phyloP scores from a whole-genome alignment of 2,113 vertebrate genomes.

The Pygoscelis adeliae region DNA sequence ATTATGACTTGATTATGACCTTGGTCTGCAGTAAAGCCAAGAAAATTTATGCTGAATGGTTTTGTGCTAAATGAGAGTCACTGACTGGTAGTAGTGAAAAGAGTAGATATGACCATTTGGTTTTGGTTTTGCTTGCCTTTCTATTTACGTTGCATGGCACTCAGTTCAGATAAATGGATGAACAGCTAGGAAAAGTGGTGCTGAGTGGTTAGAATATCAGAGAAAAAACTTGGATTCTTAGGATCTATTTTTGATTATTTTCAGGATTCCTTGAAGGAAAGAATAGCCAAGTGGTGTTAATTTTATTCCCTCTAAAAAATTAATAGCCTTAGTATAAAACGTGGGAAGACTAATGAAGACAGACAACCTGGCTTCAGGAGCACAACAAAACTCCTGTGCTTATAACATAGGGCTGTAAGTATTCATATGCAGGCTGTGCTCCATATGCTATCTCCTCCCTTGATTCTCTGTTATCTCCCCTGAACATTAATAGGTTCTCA shows the following conservation, averaged over 20 bases:
- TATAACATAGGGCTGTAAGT: not conserved
- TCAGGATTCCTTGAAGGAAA: not conserved
- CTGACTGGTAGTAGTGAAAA: not conserved
- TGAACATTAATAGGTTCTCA: not conserved
- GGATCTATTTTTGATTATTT: not conserved
- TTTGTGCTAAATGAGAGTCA: not conserved
- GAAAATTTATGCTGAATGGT: not conserved
- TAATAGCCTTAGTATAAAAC: not conserved
- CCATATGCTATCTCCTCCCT: not conserved
- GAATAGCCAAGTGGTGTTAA: not conserved
- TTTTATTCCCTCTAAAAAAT: not conserved
- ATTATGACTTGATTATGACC: slow-evolving; percentile 23
- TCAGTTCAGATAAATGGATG: not conserved
- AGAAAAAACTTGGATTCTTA: not conserved
- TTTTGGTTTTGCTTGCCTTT: not conserved
- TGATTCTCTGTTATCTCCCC: not conserved
- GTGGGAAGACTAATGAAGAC: not conserved
- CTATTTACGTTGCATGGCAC: not conserved
- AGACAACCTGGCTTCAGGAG: not conserved
- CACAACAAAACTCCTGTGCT: not conserved
- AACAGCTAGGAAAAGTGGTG: not conserved
- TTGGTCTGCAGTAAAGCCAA: not conserved
- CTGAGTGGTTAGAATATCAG: not conserved
- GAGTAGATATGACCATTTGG: not conserved
- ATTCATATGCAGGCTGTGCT: not conserved